phyloP scores from a whole-genome alignment of 2,888 invertebrate species.

The Drosophila meridiana region DNA sequence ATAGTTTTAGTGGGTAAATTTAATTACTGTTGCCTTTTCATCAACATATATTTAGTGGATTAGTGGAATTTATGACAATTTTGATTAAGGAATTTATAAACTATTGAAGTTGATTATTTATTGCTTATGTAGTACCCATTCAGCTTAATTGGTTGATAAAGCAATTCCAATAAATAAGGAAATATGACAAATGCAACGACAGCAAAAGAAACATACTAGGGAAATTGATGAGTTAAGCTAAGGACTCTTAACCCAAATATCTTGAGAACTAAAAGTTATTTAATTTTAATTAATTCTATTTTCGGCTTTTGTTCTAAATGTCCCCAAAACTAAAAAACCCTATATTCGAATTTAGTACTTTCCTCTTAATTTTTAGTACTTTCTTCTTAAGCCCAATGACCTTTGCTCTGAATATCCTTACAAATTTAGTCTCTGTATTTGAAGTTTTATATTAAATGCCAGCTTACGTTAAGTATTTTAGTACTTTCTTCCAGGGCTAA shows the following conservation, averaged over 20 bases:
- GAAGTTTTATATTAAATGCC: not conserved
- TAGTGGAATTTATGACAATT: conserved; percentile 2
- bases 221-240: not conserved
- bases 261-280: too few relatives aligned
- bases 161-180: too few relatives aligned
- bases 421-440: not conserved
- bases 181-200: not conserved
- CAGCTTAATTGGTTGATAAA: not conserved
- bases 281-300: not conserved
- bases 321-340: not conserved
- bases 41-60: conserved; percentile 2
- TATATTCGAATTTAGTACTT: too few relatives aligned
- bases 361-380: too few relatives aligned
- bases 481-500: not conserved
- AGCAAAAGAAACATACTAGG: not conserved
- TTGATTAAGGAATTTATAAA: not conserved
- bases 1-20: conserved; percentile 2
- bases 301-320: not conserved
- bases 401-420: too few relatives aligned
- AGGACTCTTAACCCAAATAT: not conserved
- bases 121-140: not conserved
- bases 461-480: not conserved
- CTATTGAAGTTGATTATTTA: not conserved
- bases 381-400: too few relatives aligned
- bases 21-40: conserved; percentile 6